Percentiles rank a stretch among this genome's conserved stretches.
phyloP scores from a whole-genome alignment of 1,140 invertebrate genomes.

The Stegodyphus dumicola region DNA sequence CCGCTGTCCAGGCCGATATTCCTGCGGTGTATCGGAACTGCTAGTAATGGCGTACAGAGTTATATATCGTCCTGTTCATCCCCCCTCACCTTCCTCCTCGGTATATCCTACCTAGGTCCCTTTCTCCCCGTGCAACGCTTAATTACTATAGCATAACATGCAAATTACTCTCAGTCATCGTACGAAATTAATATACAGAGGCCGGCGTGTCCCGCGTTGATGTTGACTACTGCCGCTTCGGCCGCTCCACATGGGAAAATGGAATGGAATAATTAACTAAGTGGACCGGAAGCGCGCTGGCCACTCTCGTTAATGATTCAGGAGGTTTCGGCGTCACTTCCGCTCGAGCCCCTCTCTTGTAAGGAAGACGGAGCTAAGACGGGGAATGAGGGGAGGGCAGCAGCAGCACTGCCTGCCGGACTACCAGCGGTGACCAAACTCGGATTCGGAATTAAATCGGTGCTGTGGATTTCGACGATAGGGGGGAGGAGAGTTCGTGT shows the following conservation, averaged over 20 bases:
- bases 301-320: constrained; percentile 61
- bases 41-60: constrained; percentile 24
- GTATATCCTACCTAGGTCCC: background rate
- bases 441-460: background rate
- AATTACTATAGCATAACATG: constrained; percentile 62
- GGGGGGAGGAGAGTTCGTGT: too few species aligned
- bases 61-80: constrained; percentile 46
- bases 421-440: too few species aligned
- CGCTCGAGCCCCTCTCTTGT: background rate
- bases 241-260: constrained; percentile 44
- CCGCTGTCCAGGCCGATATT: constrained; percentile 2
- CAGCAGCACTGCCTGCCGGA: too few species aligned
- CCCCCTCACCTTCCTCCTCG: background rate
- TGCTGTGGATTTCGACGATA: background rate
- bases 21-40: constrained; percentile 54
- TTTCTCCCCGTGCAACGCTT: constrained; percentile 34
- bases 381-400: background rate
- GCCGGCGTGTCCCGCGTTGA: background rate
- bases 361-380: background rate
- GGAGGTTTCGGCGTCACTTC: constrained; percentile 41
- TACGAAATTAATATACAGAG: constrained; percentile 60
- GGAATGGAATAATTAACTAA: constrained; percentile 62
- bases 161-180: constrained; percentile 61
- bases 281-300: constrained; percentile 59
- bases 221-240: constrained; percentile 23